Conservation (phyloP, 92 coral and sea anemone species). For the Umimayanthus chanpuru region DNA sequence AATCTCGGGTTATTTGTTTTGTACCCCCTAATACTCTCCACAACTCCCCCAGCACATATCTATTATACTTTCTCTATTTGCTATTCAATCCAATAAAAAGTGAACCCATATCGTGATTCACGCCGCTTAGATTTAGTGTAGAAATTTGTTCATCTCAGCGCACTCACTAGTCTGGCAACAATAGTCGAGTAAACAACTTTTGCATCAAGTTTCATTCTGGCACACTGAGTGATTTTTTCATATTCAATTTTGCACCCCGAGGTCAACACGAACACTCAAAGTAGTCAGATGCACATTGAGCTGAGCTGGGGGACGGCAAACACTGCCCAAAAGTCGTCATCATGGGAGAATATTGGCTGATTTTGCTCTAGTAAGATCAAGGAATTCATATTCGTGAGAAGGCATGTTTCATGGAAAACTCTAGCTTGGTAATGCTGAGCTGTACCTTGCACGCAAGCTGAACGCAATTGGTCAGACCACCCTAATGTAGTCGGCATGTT, state of each 20-base stretch:
- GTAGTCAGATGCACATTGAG: not conserved
- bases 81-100: too few species aligned
- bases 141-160: not conserved
- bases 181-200: conserved; percentile 1
- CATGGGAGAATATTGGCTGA: not conserved
- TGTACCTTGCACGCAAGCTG: not conserved
- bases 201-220: conserved; percentile 18
- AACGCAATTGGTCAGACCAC: not conserved
- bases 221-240: not conserved
- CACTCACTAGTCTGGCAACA: not conserved
- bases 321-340: not conserved
- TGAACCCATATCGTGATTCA: not conserved
- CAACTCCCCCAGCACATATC: too few species aligned
- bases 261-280: not conserved
- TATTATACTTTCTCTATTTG: not conserved
- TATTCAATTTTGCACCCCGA: not conserved
- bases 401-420: not conserved
- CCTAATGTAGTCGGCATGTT: not conserved
- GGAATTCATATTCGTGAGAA: not conserved
- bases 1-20: too few species aligned
- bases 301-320: not conserved
- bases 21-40: too few species aligned
- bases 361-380: not conserved
- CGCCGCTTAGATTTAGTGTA: not conserved
- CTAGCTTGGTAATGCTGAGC: not conserved